A percentile compares a stretch with the other conserved stretches of the same genome.
Evolutionary conservation across 2,113 vertebrate species (phyloP).

Genomic region (Onychostoma macrolepis): DNA sequence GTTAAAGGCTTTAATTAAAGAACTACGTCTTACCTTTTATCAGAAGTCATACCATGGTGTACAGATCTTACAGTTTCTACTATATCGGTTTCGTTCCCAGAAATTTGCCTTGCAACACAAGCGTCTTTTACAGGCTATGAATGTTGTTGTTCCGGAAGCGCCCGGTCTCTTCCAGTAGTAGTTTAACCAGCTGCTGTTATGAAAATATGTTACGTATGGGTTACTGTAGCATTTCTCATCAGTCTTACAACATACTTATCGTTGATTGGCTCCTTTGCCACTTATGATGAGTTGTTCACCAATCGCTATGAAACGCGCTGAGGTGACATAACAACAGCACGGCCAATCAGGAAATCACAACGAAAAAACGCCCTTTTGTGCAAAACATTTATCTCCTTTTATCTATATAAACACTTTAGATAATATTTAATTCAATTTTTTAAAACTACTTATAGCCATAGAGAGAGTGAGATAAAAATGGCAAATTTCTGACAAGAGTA

Average conservation of each 20-base stretch:
- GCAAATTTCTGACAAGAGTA: not conserved
- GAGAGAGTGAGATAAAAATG: not conserved
- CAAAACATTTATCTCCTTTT: not conserved
- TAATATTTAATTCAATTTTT: not conserved
- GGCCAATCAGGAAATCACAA: not conserved
- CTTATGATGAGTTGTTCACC: not conserved
- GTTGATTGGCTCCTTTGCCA: not conserved
- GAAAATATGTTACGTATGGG: not conserved
- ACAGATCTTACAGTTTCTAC: not conserved
- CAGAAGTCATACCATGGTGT: constrained; percentile 74
- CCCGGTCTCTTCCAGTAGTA: not conserved
- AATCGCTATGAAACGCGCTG: constrained; percentile 11
- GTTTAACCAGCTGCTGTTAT: constrained; percentile 1
- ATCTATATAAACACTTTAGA: constrained; percentile 7
- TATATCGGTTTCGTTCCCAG: not conserved
- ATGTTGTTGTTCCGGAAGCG: not conserved
- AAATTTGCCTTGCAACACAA: not conserved
- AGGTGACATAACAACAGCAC: not conserved
- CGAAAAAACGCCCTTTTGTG: not conserved
- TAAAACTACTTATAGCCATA: not conserved
- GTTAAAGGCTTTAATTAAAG: not conserved
- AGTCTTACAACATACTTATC: not conserved
- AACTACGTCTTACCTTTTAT: constrained; percentile 68
- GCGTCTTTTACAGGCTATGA: not conserved
- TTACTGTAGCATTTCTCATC: not conserved